These are phyloP conservation scores for Erythrolamprus reginae DNA, from an alignment of 2,113 vertebrate species.

Conservation along the genomic window DNA sequence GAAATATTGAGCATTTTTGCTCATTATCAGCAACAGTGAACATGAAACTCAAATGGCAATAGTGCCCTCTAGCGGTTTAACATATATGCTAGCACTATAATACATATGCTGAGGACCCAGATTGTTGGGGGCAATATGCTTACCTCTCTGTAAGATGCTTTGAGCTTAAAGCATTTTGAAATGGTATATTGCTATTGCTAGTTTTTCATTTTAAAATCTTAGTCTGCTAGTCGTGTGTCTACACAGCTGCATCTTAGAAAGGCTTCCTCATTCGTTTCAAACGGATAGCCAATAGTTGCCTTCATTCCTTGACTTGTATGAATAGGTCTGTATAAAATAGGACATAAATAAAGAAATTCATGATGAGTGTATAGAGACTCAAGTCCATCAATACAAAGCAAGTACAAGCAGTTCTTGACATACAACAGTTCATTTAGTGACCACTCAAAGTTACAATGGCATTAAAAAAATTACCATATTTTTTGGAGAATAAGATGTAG, in stretches of 20 bases:
- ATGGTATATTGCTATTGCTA: no score
- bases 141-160: no score
- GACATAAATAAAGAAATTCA: not conserved
- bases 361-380: not conserved
- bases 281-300: not conserved
- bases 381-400: not conserved
- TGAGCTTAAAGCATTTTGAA: no score
- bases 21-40: not conserved
- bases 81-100: no score
- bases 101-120: no score
- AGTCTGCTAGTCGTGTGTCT: no score
- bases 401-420: no score
- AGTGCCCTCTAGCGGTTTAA: conserved; percentile 49
- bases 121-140: no score
- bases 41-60: conserved; percentile 40
- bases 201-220: not conserved
- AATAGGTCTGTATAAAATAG: not conserved
- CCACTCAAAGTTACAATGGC: no score
- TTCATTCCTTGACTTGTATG: not conserved
- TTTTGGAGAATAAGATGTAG: no score
- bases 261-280: not conserved
- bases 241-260: not conserved
- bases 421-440: no score
- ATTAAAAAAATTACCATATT: no score
- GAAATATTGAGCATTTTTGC: not conserved